Evolutionary conservation across 2,797 vertebrate genomes (phyloP).

Genomic region (Periophthalmus magnuspinnatus): DNA sequence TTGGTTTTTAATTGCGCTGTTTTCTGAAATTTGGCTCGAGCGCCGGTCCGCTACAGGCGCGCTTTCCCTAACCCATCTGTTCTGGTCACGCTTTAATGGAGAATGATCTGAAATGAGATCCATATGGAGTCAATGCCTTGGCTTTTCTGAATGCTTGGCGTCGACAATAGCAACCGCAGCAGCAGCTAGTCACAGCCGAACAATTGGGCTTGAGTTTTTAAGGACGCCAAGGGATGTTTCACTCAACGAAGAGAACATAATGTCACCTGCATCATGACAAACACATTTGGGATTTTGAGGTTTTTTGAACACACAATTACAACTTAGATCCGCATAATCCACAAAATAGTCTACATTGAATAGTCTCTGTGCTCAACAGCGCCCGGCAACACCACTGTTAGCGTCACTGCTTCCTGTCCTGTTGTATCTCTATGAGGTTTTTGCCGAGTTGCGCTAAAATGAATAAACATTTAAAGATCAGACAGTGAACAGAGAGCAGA

Average conservation of each 20-base stretch:
- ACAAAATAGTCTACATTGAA: too few relatives aligned
- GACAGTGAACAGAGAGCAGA: too few relatives aligned
- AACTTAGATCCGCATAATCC: slow-evolving; percentile 6
- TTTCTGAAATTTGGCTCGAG: background rate
- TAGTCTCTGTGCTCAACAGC: too few relatives aligned
- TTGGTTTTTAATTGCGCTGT: slow-evolving; percentile 1
- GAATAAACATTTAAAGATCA: too few relatives aligned
- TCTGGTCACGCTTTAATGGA: background rate
- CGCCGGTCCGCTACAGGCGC: background rate
- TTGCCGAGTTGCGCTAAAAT: too few relatives aligned
- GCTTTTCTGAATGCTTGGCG: slow-evolving; percentile 22
- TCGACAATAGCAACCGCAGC: slow-evolving; percentile 15
- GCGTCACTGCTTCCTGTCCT: too few relatives aligned
- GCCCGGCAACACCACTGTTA: too few relatives aligned
- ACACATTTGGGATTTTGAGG: slow-evolving; percentile 26
- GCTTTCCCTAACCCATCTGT: background rate
- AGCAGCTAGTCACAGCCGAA: slow-evolving; percentile 4
- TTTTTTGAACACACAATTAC: slow-evolving; percentile 17
- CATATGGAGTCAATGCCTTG: background rate
- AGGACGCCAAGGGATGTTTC: slow-evolving; percentile 7
- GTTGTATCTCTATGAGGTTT: too few relatives aligned
- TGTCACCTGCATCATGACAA: slow-evolving; percentile 24
- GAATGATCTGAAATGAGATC: background rate
- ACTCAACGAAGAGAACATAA: slow-evolving; percentile 17
- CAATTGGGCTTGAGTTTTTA: slow-evolving; percentile 1